A percentile compares a stretch with the other conserved stretches of the same genome.
Evolutionary conservation across 1,140 invertebrate genomes (phyloP).

Genomic region (Penaeus chinensis): DNA sequence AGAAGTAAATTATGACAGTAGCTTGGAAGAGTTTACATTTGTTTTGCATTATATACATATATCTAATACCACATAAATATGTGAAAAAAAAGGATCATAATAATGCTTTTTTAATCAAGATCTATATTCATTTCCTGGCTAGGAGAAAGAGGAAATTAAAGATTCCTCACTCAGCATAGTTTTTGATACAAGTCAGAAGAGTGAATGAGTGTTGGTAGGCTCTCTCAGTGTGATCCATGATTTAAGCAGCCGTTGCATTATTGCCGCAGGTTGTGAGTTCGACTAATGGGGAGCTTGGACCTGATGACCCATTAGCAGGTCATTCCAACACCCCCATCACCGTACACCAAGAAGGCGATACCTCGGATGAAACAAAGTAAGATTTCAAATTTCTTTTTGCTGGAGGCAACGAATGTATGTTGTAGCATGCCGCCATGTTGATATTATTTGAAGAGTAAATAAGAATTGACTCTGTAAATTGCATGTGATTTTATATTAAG

Average conservation of each 20-base stretch:
- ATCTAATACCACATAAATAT: no score
- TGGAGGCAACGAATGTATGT: neutral
- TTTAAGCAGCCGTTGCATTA: conserved; percentile 57
- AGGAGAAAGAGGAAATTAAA: no score
- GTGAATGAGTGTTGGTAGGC: no score
- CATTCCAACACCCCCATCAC: conserved; percentile 97
- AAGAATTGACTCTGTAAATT: neutral
- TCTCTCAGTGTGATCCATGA: neutral
- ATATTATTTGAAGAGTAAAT: neutral
- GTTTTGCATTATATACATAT: no score
- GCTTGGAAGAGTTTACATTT: no score
- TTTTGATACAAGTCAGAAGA: no score
- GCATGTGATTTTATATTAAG: neutral
- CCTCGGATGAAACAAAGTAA: conserved; percentile 74
- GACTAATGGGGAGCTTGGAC: conserved; percentile 93
- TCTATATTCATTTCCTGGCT: no score
- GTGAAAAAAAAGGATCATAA: no score
- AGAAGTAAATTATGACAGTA: no score
- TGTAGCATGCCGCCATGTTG: neutral
- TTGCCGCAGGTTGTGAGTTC: conserved; percentile 92
- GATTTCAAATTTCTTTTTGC: conserved; percentile 55
- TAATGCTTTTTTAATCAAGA: no score
- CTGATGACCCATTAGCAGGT: conserved; percentile 94
- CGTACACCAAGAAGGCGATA: conserved; percentile 90
- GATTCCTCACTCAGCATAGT: no score